phyloP scores from a whole-genome alignment of 1,140 invertebrate species.

The Diuraphis noxia region DNA sequence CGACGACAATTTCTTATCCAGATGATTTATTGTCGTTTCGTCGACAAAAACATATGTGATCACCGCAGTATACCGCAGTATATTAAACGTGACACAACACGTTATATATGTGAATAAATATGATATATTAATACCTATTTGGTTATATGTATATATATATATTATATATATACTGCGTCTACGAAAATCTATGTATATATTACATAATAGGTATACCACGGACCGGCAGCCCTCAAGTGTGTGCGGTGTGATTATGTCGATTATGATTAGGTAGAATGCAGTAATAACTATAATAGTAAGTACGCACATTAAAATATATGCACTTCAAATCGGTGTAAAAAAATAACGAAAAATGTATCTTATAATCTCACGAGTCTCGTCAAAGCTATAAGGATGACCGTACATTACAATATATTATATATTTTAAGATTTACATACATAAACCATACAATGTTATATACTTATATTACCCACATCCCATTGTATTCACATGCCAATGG shows the following conservation, averaged over 20 bases:
- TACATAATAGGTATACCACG: neutral
- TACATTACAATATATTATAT: neutral
- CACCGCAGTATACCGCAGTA: neutral
- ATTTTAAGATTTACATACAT: neutral
- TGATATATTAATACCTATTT: no score
- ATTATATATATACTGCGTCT: no score
- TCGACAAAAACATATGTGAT: slow-evolving; percentile 1
- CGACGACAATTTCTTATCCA: neutral
- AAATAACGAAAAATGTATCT: neutral
- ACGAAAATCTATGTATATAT: neutral
- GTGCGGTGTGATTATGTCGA: neutral
- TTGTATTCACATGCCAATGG: neutral
- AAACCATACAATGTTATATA: neutral
- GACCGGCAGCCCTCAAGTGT: neutral
- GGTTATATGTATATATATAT: no score
- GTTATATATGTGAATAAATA: neutral
- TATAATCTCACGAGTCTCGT: neutral
- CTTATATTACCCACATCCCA: neutral
- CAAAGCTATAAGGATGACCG: neutral
- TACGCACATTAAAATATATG: neutral
- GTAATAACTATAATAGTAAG: no score
- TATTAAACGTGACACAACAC: neutral
- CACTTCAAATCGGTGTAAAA: neutral
- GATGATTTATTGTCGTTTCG: neutral
- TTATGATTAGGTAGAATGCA: no score